Evolutionary conservation across 2,888 invertebrate genomes (phyloP).

Genomic region (Spatulosminthurus flaviceps): DNA sequence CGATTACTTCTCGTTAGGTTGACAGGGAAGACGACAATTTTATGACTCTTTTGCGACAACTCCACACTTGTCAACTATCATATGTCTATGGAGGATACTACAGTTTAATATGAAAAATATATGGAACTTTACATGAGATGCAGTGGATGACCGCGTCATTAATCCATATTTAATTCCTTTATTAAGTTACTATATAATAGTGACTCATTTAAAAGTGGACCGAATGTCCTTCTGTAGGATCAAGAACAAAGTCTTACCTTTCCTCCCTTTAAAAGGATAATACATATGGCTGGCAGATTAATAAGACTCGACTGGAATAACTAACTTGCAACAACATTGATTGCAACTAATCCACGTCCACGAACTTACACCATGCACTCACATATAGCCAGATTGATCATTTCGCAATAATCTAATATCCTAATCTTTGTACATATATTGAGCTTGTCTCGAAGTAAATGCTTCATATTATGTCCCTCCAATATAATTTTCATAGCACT

Average conservation of each 20-base stretch:
- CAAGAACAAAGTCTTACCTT: not conserved
- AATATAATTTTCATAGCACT: no score
- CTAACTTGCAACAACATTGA: no score
- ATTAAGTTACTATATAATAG: not conserved
- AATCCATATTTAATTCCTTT: conserved; percentile 5
- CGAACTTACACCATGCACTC: no score
- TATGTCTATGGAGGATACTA: not conserved
- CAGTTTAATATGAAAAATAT: not conserved
- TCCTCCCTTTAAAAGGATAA: not conserved
- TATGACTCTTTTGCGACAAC: not conserved
- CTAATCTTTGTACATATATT: no score
- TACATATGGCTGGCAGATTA: no score
- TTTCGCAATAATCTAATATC: no score
- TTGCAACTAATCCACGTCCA: no score
- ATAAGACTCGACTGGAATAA: no score
- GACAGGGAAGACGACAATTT: not conserved
- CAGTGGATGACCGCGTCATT: not conserved
- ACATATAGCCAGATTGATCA: no score
- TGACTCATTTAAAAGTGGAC: not conserved
- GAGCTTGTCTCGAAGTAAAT: no score
- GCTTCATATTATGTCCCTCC: no score
- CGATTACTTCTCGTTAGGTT: not conserved
- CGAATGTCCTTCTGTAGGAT: conserved; percentile 20
- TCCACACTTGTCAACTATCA: not conserved
- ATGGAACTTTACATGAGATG: conserved; percentile 3